A percentile compares a stretch with the other conserved stretches of the same genome.
phyloP scores from a whole-genome alignment of 1,140 invertebrate genomes.

The Centruroides sculpturatus region DNA sequence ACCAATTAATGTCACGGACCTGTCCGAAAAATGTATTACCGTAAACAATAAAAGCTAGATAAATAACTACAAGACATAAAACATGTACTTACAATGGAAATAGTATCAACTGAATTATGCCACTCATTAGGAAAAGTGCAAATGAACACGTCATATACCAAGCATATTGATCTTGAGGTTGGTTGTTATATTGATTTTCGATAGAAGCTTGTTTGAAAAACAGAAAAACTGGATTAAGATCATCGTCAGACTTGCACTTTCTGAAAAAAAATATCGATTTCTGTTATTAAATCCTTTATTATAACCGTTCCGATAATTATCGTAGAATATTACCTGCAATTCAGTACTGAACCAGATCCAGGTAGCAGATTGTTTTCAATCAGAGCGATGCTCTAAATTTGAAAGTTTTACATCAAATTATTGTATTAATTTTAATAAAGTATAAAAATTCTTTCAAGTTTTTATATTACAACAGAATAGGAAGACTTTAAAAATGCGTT shows the following conservation, averaged over 20 bases:
- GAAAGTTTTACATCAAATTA: background rate
- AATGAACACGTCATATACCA: slow-evolving; percentile 64
- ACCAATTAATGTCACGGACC: slow-evolving; percentile 7
- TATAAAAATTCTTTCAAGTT: background rate
- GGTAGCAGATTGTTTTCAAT: slow-evolving; percentile 71
- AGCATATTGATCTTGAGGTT: slow-evolving; percentile 62
- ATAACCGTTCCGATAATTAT: too few species aligned
- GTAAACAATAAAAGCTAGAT: too few species aligned
- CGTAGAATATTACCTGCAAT: slow-evolving; percentile 43
- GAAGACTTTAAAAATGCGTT: background rate
- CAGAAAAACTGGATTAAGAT: slow-evolving; percentile 51
- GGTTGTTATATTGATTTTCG: slow-evolving; percentile 57
- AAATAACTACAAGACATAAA: too few species aligned
- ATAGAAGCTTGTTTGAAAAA: slow-evolving; percentile 57
- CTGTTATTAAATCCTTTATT: too few species aligned
- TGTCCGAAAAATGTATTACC: background rate
- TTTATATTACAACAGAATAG: slow-evolving; percentile 1
- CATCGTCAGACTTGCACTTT: slow-evolving; percentile 44
- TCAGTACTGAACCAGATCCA: slow-evolving; percentile 47
- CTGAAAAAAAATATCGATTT: slow-evolving; percentile 25
- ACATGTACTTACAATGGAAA: slow-evolving; percentile 51
- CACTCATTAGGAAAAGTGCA: slow-evolving; percentile 56
- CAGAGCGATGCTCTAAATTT: slow-evolving; percentile 61
- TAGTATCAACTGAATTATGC: slow-evolving; percentile 57
- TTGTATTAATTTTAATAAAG: too few species aligned